Evolutionary conservation across 2,113 vertebrate genomes (phyloP).

Genomic region (Coracopsis vasa): DNA sequence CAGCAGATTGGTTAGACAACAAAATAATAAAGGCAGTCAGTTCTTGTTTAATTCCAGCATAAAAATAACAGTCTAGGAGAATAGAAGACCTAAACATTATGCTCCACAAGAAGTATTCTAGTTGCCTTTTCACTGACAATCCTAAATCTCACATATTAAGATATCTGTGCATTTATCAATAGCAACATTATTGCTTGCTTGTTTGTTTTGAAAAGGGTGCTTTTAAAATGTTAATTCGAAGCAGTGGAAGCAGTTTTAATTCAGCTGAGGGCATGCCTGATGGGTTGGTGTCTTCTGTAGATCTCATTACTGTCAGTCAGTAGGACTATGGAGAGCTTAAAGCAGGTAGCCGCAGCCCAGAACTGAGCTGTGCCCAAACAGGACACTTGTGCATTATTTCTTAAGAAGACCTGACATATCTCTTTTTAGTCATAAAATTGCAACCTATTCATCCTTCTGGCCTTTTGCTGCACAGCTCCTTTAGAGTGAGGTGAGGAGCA

Average conservation of each 20-base stretch:
- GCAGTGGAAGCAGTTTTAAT: not conserved
- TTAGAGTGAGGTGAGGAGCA: not conserved
- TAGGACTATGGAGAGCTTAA: not conserved
- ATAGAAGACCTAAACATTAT: not conserved
- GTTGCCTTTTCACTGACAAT: not conserved
- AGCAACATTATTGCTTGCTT: not conserved
- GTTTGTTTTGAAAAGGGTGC: not conserved
- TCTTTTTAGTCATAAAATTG: not conserved
- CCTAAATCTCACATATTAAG: not conserved
- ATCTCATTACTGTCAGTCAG: not conserved
- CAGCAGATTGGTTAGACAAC: slow-evolving; percentile 29
- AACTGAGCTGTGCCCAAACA: not conserved
- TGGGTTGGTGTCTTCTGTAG: not conserved
- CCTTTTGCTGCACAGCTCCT: not conserved
- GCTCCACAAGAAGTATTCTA: not conserved
- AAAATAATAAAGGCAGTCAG: slow-evolving; percentile 43
- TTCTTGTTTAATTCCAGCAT: slow-evolving; percentile 40
- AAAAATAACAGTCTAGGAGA: not conserved
- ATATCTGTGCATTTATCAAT: not conserved
- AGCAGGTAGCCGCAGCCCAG: not conserved
- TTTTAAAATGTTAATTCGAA: not conserved
- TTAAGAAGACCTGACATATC: not conserved
- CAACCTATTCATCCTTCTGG: not conserved
- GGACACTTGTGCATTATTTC: not conserved
- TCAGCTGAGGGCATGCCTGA: not conserved